phyloP scores from a whole-genome alignment of 2,797 vertebrate genomes.

The Phyllotis vaccarum region DNA sequence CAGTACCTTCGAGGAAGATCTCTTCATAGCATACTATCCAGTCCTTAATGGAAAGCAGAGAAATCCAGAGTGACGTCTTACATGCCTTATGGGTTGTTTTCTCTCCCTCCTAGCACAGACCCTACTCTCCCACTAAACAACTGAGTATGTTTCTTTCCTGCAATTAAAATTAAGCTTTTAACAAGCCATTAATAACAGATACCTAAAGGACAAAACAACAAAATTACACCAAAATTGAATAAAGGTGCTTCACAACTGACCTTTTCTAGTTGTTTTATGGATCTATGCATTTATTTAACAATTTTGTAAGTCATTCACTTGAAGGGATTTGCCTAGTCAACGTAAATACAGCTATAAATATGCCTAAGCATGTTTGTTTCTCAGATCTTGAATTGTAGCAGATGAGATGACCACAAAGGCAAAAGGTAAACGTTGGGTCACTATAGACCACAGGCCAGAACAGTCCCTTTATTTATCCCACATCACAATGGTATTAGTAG shows the following conservation, averaged over 20 bases:
- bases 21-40: neutral
- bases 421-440: neutral
- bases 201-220: neutral
- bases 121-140: neutral
- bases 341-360: neutral
- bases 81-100: neutral
- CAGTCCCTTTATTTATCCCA: too few relatives aligned
- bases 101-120: neutral
- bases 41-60: neutral
- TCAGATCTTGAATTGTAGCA: neutral
- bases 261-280: neutral
- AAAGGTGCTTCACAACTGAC: neutral
- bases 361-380: neutral
- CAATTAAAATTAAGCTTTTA: neutral
- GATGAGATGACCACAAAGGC: neutral
- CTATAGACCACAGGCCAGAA: too few relatives aligned
- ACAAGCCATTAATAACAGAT: neutral
- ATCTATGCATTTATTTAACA: slow-evolving; percentile 12
- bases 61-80: neutral
- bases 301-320: neutral
- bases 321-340: neutral
- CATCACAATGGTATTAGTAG: neutral
- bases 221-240: neutral
- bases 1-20: neutral
- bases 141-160: neutral